A percentile compares a stretch with the other conserved stretches of the same genome.
Evolutionary conservation across 2,113 vertebrate genomes (phyloP).

Genomic region (Hystrix brachyura): DNA sequence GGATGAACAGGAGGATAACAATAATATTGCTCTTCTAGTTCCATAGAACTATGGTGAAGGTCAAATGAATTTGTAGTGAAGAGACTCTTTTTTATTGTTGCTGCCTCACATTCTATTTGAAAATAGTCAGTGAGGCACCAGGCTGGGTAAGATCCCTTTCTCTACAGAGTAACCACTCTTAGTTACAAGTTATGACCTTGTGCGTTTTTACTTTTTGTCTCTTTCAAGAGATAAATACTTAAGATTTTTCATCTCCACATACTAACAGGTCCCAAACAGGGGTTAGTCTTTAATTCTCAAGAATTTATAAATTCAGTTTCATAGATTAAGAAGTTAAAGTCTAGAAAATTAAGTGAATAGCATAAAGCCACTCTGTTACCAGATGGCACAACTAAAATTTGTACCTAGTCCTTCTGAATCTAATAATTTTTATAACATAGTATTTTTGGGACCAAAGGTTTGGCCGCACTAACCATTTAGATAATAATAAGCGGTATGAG

Average conservation of each 20-base stretch:
- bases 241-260: neutral
- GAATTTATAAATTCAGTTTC: constrained; percentile 13
- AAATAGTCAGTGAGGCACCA: neutral
- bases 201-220: constrained; percentile 36
- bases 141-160: neutral
- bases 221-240: constrained; percentile 14
- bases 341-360: neutral
- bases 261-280: neutral
- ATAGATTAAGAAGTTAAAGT: constrained; percentile 40
- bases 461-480: constrained; percentile 36
- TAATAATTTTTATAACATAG: neutral
- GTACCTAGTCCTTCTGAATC: neutral
- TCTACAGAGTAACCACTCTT: neutral
- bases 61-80: constrained; percentile 10
- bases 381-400: constrained; percentile 1
- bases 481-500: constrained; percentile 11
- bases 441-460: constrained; percentile 32
- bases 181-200: neutral
- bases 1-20: neutral
- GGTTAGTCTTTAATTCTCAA: neutral
- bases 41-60: neutral
- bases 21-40: neutral
- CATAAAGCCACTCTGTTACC: neutral
- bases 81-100: constrained; percentile 32
- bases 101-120: constrained; percentile 10